A percentile compares a stretch with the other conserved stretches of the same genome.
Conservation (phyloP, 2,113 vertebrate genomes). For the Passer montanus region DNA sequence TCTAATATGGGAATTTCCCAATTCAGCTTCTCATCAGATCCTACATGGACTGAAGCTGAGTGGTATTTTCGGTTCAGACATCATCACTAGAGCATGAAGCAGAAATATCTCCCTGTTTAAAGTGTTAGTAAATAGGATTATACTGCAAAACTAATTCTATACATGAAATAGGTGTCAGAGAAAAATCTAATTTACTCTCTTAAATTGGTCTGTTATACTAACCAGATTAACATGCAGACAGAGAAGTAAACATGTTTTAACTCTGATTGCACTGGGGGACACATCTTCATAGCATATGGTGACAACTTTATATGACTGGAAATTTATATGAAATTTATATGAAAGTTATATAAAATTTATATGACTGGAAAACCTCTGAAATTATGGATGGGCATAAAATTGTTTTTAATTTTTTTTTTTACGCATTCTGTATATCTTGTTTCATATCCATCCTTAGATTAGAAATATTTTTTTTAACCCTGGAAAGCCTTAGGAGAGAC, state of each 20-base stretch:
- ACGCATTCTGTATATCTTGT: background rate
- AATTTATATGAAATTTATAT: background rate
- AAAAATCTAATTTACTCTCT: background rate
- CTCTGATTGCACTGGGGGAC: background rate
- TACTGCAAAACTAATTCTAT: background rate
- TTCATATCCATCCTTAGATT: background rate
- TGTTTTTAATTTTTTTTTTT: background rate
- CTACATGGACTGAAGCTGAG: background rate
- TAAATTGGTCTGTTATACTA: background rate
- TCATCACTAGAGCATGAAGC: background rate
- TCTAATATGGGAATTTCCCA: background rate
- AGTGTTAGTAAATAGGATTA: background rate
- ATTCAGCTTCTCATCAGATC: background rate
- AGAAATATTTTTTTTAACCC: background rate
- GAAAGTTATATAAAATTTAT: background rate
- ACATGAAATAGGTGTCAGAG: background rate
- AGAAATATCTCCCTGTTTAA: background rate
- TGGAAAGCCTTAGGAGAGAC: background rate
- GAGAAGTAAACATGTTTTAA: background rate
- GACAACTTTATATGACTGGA: background rate
- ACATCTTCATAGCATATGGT: background rate
- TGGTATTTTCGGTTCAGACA: background rate
- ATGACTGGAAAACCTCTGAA: background rate
- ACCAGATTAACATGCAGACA: background rate
- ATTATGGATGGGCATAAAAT: background rate